A percentile compares a stretch with the other conserved stretches of the same genome.
phyloP scores from a whole-genome alignment of 2,113 vertebrate genomes.

The Rallus limicola region DNA sequence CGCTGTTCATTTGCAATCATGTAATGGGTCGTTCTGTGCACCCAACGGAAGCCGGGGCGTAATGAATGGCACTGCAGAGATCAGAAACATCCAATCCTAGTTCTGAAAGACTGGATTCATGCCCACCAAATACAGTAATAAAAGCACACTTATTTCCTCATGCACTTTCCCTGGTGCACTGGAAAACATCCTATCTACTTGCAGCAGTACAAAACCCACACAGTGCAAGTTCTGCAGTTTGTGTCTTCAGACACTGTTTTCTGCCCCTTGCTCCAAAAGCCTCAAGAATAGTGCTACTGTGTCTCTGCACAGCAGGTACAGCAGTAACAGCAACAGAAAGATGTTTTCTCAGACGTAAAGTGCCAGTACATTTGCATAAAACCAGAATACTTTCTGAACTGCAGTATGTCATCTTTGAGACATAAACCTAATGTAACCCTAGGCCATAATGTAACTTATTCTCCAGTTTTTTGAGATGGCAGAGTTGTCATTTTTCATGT shows the following conservation, averaged over 20 bases:
- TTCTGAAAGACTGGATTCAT: background rate
- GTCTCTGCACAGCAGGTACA: background rate
- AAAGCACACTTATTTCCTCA: constrained; percentile 23
- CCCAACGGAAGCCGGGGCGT: background rate
- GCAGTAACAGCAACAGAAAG: background rate
- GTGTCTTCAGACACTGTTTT: background rate
- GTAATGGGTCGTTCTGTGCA: background rate
- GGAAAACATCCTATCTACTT: background rate
- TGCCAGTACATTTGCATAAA: too few species aligned
- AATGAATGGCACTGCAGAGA: constrained; percentile 22
- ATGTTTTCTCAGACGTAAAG: background rate
- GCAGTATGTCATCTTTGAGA: background rate
- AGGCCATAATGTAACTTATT: background rate
- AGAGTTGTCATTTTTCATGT: background rate
- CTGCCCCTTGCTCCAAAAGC: background rate
- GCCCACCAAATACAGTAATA: background rate
- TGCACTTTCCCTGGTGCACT: background rate
- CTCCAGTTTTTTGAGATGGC: background rate
- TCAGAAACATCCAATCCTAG: background rate
- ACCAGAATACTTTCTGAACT: background rate
- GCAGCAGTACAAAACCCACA: background rate
- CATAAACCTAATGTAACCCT: background rate
- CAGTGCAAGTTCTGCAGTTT: background rate
- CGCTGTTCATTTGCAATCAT: background rate
- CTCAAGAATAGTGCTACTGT: background rate